Evolutionary conservation across 1,140 invertebrate species (phyloP).

Genomic region (Micrasema minimum): DNA sequence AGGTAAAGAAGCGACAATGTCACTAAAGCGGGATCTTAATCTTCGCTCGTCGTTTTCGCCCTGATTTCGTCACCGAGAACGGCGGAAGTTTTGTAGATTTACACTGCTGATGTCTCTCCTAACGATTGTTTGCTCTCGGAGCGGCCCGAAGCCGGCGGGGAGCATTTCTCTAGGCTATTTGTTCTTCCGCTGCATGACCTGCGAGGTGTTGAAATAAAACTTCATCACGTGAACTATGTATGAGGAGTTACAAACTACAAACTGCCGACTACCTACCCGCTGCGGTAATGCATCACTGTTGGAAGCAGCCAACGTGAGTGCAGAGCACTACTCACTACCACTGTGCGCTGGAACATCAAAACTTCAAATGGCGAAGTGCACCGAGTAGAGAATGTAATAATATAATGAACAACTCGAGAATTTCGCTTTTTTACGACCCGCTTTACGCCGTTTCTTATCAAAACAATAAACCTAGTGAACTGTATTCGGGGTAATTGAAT

Average conservation of each 20-base stretch:
- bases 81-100: slow-evolving; percentile 22
- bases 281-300: slow-evolving; percentile 12
- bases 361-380: background rate
- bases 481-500: slow-evolving; percentile 25
- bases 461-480: slow-evolving; percentile 25
- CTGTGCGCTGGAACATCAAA: slow-evolving; percentile 21
- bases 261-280: no score
- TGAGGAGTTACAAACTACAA: slow-evolving; percentile 7
- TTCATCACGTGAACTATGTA: slow-evolving; percentile 18
- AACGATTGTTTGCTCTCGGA: slow-evolving; percentile 40
- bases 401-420: slow-evolving; percentile 26
- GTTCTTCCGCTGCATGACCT: slow-evolving; percentile 36
- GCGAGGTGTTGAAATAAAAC: slow-evolving; percentile 37
- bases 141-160: background rate
- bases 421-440: slow-evolving; percentile 18
- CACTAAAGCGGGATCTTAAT: no score
- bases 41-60: background rate
- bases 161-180: slow-evolving; percentile 33
- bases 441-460: slow-evolving; percentile 19
- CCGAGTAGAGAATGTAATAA: no score
- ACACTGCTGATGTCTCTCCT: slow-evolving; percentile 25
- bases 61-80: slow-evolving; percentile 1
- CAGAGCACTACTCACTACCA: background rate
- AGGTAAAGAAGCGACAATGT: no score
- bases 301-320: background rate